Percentiles rank a stretch among this genome's conserved stretches.
These are phyloP conservation scores for Pipistrellus pygmaeus DNA, from an alignment of 2,797 vertebrate genomes.

Conservation along the genomic window DNA sequence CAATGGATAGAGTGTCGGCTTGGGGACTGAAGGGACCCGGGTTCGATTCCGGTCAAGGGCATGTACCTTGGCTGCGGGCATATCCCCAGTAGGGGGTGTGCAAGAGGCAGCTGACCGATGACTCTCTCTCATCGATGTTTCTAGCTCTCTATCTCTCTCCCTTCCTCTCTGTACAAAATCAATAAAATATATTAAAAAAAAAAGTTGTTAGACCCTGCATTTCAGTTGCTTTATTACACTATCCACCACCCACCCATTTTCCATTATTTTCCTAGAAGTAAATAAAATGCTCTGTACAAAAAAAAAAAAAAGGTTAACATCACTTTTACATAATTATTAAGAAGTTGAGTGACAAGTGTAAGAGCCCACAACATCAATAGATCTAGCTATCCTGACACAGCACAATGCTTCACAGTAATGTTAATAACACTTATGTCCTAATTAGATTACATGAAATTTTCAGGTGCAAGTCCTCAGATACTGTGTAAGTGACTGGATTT, in stretches of 20 bases:
- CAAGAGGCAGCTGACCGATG: no score
- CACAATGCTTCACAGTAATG: not conserved
- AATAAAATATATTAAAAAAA: no score
- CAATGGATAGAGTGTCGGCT: no score
- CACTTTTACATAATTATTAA: constrained; percentile 20
- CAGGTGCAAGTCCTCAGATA: not conserved
- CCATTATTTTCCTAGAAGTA: not conserved
- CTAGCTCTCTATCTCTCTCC: no score
- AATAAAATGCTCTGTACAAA: constrained; percentile 30
- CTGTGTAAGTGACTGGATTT: not conserved
- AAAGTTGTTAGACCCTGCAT: not conserved
- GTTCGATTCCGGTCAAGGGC: no score
- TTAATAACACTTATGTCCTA: not conserved
- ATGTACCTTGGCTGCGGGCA: no score
- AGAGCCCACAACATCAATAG: not conserved
- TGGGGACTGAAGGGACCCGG: no score
- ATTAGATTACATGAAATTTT: not conserved
- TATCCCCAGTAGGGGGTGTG: no score
- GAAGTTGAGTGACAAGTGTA: constrained; percentile 30
- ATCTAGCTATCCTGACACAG: not conserved
- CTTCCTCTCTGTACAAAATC: no score
- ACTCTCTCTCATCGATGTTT: no score
- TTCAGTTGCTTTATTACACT: constrained; percentile 24
- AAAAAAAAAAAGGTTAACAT: constrained; percentile 22
- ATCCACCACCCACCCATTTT: not conserved